These are phyloP conservation scores for Zoanthus gigantus DNA, from an alignment of 92 coral and sea anemone genomes.

Conservation along the genomic window DNA sequence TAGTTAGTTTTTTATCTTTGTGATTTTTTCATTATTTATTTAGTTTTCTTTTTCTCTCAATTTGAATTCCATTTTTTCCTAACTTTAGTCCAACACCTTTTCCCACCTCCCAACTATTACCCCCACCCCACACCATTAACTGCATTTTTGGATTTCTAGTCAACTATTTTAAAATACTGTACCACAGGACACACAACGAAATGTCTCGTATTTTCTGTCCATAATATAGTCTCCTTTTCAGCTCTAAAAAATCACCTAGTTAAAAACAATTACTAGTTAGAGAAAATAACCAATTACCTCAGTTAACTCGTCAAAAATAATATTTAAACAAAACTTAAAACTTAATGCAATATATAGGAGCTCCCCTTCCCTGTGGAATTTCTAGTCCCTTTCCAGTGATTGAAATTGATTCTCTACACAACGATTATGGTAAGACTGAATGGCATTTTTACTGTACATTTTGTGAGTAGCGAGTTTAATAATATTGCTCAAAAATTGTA, in stretches of 20 bases:
- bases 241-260: neutral
- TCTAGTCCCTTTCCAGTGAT: too few relatives aligned
- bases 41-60: neutral
- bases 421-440: too few relatives aligned
- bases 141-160: neutral
- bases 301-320: too few relatives aligned
- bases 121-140: slow-evolving; percentile 7
- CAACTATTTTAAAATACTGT: neutral
- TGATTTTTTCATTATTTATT: neutral
- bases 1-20: neutral
- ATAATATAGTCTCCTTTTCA: neutral
- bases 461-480: too few relatives aligned
- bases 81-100: neutral
- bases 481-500: too few relatives aligned
- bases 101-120: neutral
- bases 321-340: too few relatives aligned
- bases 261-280: neutral
- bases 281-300: neutral
- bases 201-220: neutral
- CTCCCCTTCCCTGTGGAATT: too few relatives aligned
- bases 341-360: too few relatives aligned
- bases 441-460: too few relatives aligned
- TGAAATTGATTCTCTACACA: too few relatives aligned
- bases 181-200: slow-evolving; percentile 5
- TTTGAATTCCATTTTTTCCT: neutral